Conservation (phyloP, 2,797 vertebrate species). For the Notolepis coatsorum region DNA sequence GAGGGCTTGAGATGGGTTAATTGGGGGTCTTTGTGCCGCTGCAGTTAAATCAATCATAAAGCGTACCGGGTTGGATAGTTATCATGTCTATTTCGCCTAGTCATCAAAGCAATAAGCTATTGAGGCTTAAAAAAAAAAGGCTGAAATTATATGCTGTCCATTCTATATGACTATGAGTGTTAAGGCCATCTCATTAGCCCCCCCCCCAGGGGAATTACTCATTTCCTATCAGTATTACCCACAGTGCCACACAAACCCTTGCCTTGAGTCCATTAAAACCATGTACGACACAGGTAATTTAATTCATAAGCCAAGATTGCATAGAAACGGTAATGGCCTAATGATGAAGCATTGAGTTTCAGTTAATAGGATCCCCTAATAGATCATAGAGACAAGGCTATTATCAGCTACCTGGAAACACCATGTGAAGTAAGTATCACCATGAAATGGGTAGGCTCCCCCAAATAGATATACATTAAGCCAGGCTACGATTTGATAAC, state of each 20-base stretch:
- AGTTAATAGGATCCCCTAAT: constrained; percentile 67
- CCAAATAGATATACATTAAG: no score
- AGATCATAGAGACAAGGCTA: constrained; percentile 57
- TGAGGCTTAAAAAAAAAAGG: constrained; percentile 29
- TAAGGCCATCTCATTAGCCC: constrained; percentile 54
- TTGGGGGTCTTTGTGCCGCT: no score
- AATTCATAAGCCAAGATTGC: constrained; percentile 77
- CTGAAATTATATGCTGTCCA: no score
- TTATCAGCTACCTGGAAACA: constrained; percentile 29
- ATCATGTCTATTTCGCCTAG: constrained; percentile 13
- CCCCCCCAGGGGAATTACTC: constrained; percentile 53
- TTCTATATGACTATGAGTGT: constrained; percentile 40
- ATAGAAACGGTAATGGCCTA: constrained; percentile 68
- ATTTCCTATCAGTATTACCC: constrained; percentile 52
- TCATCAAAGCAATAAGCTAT: constrained; percentile 34
- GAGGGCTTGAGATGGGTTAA: no score
- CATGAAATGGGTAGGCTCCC: no score
- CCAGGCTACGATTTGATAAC: no score
- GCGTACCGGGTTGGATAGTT: background rate
- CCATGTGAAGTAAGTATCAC: background rate
- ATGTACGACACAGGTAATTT: constrained; percentile 78
- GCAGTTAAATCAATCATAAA: no score
- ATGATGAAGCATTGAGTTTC: constrained; percentile 77
- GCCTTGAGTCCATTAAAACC: constrained; percentile 72
- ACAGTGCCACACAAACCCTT: constrained; percentile 48